Conservation (phyloP, 2,113 vertebrate species). For the Tympanuchus pallidicinctus region DNA sequence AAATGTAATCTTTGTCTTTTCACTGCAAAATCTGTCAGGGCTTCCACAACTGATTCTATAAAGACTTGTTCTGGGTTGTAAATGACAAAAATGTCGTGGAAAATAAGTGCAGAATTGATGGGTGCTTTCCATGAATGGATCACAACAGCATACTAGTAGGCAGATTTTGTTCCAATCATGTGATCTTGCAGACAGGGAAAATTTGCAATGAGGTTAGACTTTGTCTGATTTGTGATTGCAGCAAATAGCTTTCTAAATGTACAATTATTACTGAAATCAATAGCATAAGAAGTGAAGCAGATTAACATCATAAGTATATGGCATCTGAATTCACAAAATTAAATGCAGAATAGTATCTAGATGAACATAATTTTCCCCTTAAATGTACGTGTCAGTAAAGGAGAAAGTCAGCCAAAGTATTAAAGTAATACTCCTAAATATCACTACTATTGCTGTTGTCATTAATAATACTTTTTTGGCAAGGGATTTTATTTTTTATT, state of each 20-base stretch:
- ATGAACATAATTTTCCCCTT: background rate
- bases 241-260: background rate
- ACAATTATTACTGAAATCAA: background rate
- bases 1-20: background rate
- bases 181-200: background rate
- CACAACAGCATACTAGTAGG: background rate
- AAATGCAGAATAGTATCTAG: background rate
- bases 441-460: background rate
- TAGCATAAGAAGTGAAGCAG: background rate
- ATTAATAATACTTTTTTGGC: background rate
- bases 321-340: background rate
- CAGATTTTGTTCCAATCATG: background rate
- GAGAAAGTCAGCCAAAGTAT: background rate
- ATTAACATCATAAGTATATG: background rate
- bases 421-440: background rate
- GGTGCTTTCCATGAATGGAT: background rate
- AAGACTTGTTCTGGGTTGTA: background rate
- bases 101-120: background rate
- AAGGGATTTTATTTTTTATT: background rate
- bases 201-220: background rate
- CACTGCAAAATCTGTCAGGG: background rate
- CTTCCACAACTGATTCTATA: background rate
- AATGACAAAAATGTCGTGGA: background rate
- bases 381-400: background rate
- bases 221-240: background rate